phyloP scores from a whole-genome alignment of 2,888 invertebrate species.

The Lordiphosa fenestrarum region DNA sequence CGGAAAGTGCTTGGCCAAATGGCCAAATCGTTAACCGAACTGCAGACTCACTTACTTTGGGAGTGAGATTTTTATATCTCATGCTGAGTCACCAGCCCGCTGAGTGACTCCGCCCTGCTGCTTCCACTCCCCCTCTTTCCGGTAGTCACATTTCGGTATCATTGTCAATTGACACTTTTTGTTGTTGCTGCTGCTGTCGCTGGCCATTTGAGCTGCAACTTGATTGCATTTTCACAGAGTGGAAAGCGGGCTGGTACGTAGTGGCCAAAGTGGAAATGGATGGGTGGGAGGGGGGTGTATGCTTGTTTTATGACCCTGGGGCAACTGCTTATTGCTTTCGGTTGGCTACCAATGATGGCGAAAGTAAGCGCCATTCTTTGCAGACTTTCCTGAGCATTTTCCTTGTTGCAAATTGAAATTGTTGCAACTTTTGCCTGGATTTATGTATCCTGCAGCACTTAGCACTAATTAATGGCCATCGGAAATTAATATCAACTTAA shows the following conservation, averaged over 20 bases:
- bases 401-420: slow-evolving; percentile 63
- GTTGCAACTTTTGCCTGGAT: slow-evolving; percentile 39
- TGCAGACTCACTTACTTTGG: slow-evolving; percentile 46
- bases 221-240: slow-evolving; percentile 51
- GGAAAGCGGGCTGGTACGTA: slow-evolving; percentile 6
- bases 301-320: slow-evolving; percentile 64
- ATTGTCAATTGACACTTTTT: slow-evolving; percentile 74
- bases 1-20: slow-evolving; percentile 62
- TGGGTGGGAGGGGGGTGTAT: not conserved
- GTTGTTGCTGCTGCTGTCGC: slow-evolving; percentile 28
- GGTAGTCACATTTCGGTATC: slow-evolving; percentile 56
- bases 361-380: slow-evolving; percentile 28
- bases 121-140: slow-evolving; percentile 2
- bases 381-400: slow-evolving; percentile 44
- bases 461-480: slow-evolving; percentile 62
- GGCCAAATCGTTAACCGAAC: slow-evolving; percentile 64
- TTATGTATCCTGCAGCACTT: slow-evolving; percentile 5
- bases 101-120: slow-evolving; percentile 11
- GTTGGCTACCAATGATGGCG: slow-evolving; percentile 68
- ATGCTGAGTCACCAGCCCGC: slow-evolving; percentile 33
- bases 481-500: slow-evolving; percentile 65
- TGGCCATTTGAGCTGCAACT: slow-evolving; percentile 39
- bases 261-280: slow-evolving; percentile 12
- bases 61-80: slow-evolving; percentile 49
- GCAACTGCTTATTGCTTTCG: slow-evolving; percentile 69